Evolutionary conservation across 2,888 invertebrate genomes (phyloP).

Genomic region (Panopea generosa): DNA sequence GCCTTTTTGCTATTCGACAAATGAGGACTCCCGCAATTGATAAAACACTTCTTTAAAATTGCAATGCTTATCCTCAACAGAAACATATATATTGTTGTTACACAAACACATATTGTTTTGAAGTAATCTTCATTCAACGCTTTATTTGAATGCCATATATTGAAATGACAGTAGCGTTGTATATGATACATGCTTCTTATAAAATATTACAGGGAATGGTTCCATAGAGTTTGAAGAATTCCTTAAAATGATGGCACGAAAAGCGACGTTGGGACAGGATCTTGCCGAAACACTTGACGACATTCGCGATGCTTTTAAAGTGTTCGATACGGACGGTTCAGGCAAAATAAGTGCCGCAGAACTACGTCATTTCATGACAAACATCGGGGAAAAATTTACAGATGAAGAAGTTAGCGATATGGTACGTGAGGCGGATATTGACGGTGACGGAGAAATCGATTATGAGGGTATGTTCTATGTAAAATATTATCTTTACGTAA

Average conservation of each 20-base stretch:
- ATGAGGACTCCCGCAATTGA: too few relatives aligned
- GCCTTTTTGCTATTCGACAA: too few relatives aligned
- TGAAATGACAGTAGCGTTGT: too few relatives aligned
- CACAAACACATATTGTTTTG: too few relatives aligned
- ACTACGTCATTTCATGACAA: constrained; percentile 99
- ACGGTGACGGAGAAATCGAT: constrained; percentile 99
- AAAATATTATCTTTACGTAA: neutral
- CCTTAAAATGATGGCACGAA: constrained; percentile 13
- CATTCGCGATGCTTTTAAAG: neutral
- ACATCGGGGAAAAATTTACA: constrained; percentile 99
- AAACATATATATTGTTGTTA: too few relatives aligned
- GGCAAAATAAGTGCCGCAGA: constrained; percentile 99
- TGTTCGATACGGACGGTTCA: constrained; percentile 87
- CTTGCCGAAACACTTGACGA: neutral
- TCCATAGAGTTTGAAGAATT: constrained; percentile 15
- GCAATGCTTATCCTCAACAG: too few relatives aligned
- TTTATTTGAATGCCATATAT: too few relatives aligned
- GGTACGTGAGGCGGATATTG: constrained; percentile 99
- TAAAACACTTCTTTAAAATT: too few relatives aligned
- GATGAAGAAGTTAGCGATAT: constrained; percentile 99
- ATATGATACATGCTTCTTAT: too few relatives aligned
- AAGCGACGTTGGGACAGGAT: neutral
- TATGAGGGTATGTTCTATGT: too few relatives aligned
- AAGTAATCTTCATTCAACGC: too few relatives aligned
- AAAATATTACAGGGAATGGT: neutral